Percentiles rank a stretch among this genome's conserved stretches.
These are phyloP conservation scores for Noctua pronuba DNA, from an alignment of 2,888 invertebrate species.

Conservation along the genomic window DNA sequence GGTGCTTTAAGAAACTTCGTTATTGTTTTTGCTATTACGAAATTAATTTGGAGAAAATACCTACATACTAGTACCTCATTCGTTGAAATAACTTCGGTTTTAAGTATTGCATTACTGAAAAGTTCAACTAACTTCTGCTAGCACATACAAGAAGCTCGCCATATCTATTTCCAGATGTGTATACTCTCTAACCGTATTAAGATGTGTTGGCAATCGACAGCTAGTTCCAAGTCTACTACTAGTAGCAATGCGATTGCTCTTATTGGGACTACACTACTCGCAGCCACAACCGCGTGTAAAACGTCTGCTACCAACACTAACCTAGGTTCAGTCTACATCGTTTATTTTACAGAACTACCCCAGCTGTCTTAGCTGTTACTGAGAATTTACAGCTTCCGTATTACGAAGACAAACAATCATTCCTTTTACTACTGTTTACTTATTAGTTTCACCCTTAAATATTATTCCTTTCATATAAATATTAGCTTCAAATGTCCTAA, in stretches of 20 bases:
- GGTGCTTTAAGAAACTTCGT: background rate
- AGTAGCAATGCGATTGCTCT: conserved; percentile 31
- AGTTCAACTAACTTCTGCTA: no score
- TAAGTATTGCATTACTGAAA: background rate
- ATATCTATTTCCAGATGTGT: conserved; percentile 2
- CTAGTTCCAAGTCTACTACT: conserved; percentile 30
- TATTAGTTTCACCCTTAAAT: conserved; percentile 40
- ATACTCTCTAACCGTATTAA: conserved; percentile 10
- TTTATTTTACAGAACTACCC: conserved; percentile 33
- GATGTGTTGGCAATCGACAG: conserved; percentile 17
- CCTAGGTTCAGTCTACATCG: conserved; percentile 18
- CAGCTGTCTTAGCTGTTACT: conserved; percentile 34
- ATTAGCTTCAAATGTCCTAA: conserved; percentile 47
- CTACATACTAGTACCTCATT: background rate
- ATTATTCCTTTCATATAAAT: conserved; percentile 52
- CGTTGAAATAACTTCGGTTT: background rate
- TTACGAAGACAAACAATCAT: conserved; percentile 47
- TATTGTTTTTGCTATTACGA: background rate
- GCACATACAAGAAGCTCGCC: background rate
- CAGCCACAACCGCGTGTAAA: conserved; percentile 6
- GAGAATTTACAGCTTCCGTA: conserved; percentile 44
- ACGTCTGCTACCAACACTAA: conserved; percentile 18
- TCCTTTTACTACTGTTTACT: conserved; percentile 31
- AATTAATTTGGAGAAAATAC: background rate
- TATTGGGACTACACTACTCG: conserved; percentile 18